Conservation (phyloP, 2,888 invertebrate species). For the Harpalus rubripes region DNA sequence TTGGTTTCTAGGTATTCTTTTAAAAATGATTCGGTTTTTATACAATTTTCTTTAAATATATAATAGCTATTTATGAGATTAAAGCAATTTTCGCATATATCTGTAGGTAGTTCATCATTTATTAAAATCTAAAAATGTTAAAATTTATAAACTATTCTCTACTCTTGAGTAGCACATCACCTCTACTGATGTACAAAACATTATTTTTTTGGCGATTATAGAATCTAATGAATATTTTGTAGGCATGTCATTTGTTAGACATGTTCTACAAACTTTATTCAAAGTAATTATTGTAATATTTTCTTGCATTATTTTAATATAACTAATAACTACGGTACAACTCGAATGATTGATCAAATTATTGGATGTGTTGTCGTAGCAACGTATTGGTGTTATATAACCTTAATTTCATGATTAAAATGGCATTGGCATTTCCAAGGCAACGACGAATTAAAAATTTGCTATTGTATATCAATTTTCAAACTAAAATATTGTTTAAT, state of each 20-base stretch:
- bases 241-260: conserved; percentile 62
- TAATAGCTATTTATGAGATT: conserved; percentile 48
- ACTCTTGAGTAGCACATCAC: conserved; percentile 50
- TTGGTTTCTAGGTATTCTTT: conserved; percentile 52
- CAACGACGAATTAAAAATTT: too few relatives aligned
- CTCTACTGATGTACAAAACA: conserved; percentile 65
- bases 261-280: conserved; percentile 67
- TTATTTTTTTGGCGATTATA: conserved; percentile 49
- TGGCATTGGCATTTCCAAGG: too few relatives aligned
- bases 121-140: conserved; percentile 27
- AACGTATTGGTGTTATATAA: not conserved
- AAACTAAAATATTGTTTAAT: too few relatives aligned
- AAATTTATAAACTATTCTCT: conserved; percentile 44
- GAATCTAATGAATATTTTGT: conserved; percentile 59
- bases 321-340: not conserved
- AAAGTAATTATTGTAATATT: conserved; percentile 53
- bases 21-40: conserved; percentile 45
- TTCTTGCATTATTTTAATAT: not conserved
- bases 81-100: conserved; percentile 58
- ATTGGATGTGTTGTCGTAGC: conserved; percentile 1
- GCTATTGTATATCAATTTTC: too few relatives aligned
- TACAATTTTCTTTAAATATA: conserved; percentile 27
- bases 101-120: conserved; percentile 39
- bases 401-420: conserved; percentile 1
- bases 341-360: not conserved